Conservation (phyloP, 2,113 vertebrate genomes). For the Limnothrissa miodon region DNA sequence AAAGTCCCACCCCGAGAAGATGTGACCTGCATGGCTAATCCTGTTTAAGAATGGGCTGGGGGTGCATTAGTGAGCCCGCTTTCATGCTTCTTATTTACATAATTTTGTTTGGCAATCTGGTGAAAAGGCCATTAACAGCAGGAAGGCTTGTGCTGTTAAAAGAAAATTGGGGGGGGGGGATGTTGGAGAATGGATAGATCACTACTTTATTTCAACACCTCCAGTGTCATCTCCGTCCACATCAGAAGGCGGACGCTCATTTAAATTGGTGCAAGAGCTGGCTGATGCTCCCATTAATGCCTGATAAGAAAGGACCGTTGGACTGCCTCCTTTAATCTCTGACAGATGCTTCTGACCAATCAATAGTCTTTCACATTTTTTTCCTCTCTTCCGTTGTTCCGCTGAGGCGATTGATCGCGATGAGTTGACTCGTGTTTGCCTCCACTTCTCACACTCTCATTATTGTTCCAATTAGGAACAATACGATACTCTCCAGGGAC, state of each 20-base stretch:
- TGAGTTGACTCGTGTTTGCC: constrained; percentile 51
- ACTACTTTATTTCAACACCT: constrained; percentile 67
- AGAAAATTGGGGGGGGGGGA: constrained; percentile 33
- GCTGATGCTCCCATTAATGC: constrained; percentile 62
- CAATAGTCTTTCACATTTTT: constrained; percentile 66
- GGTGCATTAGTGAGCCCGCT: constrained; percentile 57
- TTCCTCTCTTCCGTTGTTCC: constrained; percentile 42
- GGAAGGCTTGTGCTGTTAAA: constrained; percentile 45
- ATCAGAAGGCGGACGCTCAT: constrained; percentile 58
- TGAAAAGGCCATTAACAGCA: constrained; percentile 64
- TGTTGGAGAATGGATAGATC: constrained; percentile 46
- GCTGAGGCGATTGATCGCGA: constrained; percentile 65
- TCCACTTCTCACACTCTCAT: constrained; percentile 56
- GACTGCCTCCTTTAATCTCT: constrained; percentile 66
- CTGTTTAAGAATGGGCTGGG: constrained; percentile 52
- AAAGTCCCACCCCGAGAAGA: constrained; percentile 59
- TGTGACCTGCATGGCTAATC: constrained; percentile 71
- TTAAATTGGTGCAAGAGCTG: constrained; percentile 56
- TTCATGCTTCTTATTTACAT: constrained; percentile 62
- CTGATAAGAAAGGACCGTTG: constrained; percentile 65
- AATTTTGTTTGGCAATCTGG: constrained; percentile 70
- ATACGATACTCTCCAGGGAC: constrained; percentile 50
- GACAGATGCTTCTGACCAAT: constrained; percentile 64
- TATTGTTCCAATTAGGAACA: constrained; percentile 70
- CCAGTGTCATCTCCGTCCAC: constrained; percentile 43